phyloP scores from a whole-genome alignment of 2,888 invertebrate species.

The Drosophila kambysellisi region DNA sequence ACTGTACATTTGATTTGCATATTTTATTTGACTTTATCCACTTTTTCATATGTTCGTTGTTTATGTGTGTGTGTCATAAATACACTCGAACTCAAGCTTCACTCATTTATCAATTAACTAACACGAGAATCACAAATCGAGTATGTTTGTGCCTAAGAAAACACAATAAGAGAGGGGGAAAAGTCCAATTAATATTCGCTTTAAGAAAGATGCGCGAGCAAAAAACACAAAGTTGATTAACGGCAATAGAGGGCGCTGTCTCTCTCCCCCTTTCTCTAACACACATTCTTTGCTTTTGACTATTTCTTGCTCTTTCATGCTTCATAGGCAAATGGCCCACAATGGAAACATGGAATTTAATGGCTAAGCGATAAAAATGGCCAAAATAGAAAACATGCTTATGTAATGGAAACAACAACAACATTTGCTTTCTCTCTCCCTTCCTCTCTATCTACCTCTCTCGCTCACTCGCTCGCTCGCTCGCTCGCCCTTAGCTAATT shows the following conservation, averaged over 20 bases:
- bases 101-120: slow-evolving; percentile 70
- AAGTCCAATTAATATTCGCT: slow-evolving; percentile 72
- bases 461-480: slow-evolving; percentile 10
- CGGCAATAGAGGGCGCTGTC: slow-evolving; percentile 31
- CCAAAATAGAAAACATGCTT: slow-evolving; percentile 62
- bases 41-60: not conserved
- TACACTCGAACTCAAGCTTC: not conserved
- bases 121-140: slow-evolving; percentile 49
- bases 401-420: slow-evolving; percentile 54
- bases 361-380: slow-evolving; percentile 76
- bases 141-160: slow-evolving; percentile 20
- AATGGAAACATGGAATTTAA: slow-evolving; percentile 52
- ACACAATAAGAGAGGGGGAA: slow-evolving; percentile 21
- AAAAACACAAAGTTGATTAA: slow-evolving; percentile 71
- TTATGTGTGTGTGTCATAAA: not conserved
- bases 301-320: not conserved
- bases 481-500: slow-evolving; percentile 57
- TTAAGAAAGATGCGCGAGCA: slow-evolving; percentile 56
- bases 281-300: not conserved
- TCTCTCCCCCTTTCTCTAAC: too few relatives aligned
- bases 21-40: not conserved
- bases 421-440: slow-evolving; percentile 8
- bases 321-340: slow-evolving; percentile 46
- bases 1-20: slow-evolving; percentile 2
- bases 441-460: not conserved